Conservation (phyloP, 2,888 invertebrate species). For the Synanthedon formicaeformis region DNA sequence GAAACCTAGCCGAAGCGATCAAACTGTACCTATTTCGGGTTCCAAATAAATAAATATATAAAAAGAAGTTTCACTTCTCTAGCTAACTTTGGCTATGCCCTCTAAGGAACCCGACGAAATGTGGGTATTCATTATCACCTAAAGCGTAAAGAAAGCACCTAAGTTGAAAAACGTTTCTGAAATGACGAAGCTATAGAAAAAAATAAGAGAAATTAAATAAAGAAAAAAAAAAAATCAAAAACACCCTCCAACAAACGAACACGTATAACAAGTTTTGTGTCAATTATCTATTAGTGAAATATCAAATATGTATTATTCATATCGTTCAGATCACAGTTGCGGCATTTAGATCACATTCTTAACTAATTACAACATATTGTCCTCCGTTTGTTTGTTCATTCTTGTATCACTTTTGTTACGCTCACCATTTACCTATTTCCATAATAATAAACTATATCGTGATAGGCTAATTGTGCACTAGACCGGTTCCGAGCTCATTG, state of each 20-base stretch:
- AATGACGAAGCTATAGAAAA: constrained; percentile 31
- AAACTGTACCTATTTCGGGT: background rate
- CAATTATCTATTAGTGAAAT: constrained; percentile 69
- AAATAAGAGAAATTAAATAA: constrained; percentile 24
- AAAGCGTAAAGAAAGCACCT: constrained; percentile 62
- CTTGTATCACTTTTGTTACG: constrained; percentile 27
- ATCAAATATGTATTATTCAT: constrained; percentile 71
- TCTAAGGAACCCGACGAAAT: constrained; percentile 40
- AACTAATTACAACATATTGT: constrained; percentile 68
- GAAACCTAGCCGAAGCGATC: background rate
- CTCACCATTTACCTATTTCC: constrained; percentile 47
- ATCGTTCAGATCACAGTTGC: constrained; percentile 73
- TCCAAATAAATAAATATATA: background rate
- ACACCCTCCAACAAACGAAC: constrained; percentile 34
- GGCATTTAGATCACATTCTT: constrained; percentile 71
- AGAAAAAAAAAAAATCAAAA: constrained; percentile 24
- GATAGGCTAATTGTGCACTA: constrained; percentile 35
- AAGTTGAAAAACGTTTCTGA: constrained; percentile 34
- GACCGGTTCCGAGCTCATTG: constrained; percentile 53
- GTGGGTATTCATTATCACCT: constrained; percentile 41
- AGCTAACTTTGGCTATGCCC: constrained; percentile 68
- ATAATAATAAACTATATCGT: constrained; percentile 33
- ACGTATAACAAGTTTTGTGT: constrained; percentile 50
- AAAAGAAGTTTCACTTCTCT: constrained; percentile 52
- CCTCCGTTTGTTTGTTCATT: constrained; percentile 59